Conservation (phyloP, 2,113 vertebrate genomes). For the Morone saxatilis region DNA sequence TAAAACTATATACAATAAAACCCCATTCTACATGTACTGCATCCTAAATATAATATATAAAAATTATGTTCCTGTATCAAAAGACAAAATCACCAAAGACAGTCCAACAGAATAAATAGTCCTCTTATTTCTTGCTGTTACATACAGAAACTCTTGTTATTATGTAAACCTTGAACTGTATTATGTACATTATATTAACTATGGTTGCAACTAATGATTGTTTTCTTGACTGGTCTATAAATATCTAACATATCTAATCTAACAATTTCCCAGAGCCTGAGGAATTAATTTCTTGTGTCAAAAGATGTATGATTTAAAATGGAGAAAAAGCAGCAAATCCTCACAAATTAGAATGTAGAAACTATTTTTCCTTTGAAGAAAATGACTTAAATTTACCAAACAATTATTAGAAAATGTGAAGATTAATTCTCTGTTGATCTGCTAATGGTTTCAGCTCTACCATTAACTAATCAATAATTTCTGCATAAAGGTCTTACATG, state of each 20-base stretch:
- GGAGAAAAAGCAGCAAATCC: background rate
- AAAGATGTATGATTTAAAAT: too few species aligned
- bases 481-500: background rate
- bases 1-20: background rate
- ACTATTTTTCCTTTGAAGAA: background rate
- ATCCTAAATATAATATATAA: background rate
- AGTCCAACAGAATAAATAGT: background rate
- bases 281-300: background rate
- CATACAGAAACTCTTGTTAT: background rate
- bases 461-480: background rate
- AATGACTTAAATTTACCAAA: background rate
- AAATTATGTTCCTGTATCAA: background rate
- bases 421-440: background rate
- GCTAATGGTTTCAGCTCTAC: background rate
- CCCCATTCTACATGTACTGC: background rate
- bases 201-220: background rate
- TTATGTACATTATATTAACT: background rate
- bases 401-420: too few species aligned
- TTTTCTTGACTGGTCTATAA: background rate
- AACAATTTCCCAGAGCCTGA: background rate
- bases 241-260: background rate
- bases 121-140: background rate
- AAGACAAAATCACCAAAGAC: background rate
- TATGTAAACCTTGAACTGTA: background rate
- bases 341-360: background rate